Evolutionary conservation across 2,888 invertebrate genomes (phyloP), one percentile per base, ranked within the genome.

Genomic region (Amphipyra tragopoginis): DNA sequence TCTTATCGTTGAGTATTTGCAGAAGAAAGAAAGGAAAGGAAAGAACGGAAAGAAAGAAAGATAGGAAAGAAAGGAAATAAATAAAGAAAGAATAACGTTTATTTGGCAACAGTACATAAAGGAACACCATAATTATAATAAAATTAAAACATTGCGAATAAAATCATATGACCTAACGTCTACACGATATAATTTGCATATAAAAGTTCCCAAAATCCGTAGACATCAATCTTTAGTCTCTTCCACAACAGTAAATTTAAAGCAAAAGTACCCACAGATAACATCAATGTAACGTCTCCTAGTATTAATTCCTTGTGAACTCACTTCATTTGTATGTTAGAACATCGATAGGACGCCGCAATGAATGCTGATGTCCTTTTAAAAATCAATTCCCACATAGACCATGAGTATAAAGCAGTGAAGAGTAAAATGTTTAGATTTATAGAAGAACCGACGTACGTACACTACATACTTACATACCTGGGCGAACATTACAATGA

Each of bases 361-460:
- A 43, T 48, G 82, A 77, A 84, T 84, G 38, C 42, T 71, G 75
- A 83, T 75, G 65, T 13, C 53, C 70, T 69, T 73, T 76, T 75
- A 71, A 58, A 51, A 76, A 78, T 69, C 67, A 65, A 73, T 83
- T 82, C 78, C 52, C 77, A 77, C 75, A 63, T 66, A 55, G 52
- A 42, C 50, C 49, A 54, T 45, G 59, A 8, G 7, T 67, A 57
- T 42, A 53, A 64, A 49, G 49, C 33, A 21, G 43, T 39, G 51
- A 40, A 38, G 49, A 60, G 50, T 58, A 39, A 62, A 69, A 67
- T 60, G 57, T 60, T 66, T 49, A 65, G 51, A 65, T 67, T 70
- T 65, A 62, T 70, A 70, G 69, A 55, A 29, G 38, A 44, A 55
- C 50, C 44, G 49, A 38, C 45, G 39, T 38, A 60, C 5, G 7